These are phyloP conservation scores for Archaeoteleia sp. DNA, from an alignment of 2,888 invertebrate genomes.

Conservation along the genomic window DNA sequence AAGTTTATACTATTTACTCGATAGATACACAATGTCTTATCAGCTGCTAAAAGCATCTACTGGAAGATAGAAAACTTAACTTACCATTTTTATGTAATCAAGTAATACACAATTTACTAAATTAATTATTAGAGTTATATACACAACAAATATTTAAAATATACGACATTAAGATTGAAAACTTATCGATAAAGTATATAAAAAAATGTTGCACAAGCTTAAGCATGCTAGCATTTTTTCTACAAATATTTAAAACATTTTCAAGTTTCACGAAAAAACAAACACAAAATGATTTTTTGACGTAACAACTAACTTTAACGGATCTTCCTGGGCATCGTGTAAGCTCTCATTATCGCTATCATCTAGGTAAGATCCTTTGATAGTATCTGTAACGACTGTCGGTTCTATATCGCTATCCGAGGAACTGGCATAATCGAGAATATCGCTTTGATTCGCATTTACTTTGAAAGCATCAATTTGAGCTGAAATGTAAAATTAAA, in stretches of 20 bases:
- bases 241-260: too few relatives aligned
- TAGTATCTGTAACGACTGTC: slow-evolving; percentile 79
- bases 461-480: slow-evolving; percentile 77
- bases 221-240: too few relatives aligned
- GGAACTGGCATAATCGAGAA: slow-evolving; percentile 83
- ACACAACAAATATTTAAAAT: too few relatives aligned
- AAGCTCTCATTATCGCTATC: slow-evolving; percentile 87
- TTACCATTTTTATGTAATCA: not conserved
- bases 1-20: slow-evolving; percentile 71
- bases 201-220: too few relatives aligned
- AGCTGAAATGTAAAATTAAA: too few relatives aligned
- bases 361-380: slow-evolving; percentile 80
- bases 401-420: slow-evolving; percentile 85
- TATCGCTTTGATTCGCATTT: slow-evolving; percentile 77
- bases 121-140: not conserved
- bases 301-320: slow-evolving; percentile 79
- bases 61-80: slow-evolving; percentile 28
- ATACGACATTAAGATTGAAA: too few relatives aligned
- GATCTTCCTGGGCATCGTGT: slow-evolving; percentile 85
- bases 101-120: not conserved
- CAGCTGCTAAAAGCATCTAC: slow-evolving; percentile 67
- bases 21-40: slow-evolving; percentile 62
- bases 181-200: too few relatives aligned
- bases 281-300: slow-evolving; percentile 3
- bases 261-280: not conserved